Conservation (phyloP, 2,113 vertebrate species). For the Plecotus auritus region DNA sequence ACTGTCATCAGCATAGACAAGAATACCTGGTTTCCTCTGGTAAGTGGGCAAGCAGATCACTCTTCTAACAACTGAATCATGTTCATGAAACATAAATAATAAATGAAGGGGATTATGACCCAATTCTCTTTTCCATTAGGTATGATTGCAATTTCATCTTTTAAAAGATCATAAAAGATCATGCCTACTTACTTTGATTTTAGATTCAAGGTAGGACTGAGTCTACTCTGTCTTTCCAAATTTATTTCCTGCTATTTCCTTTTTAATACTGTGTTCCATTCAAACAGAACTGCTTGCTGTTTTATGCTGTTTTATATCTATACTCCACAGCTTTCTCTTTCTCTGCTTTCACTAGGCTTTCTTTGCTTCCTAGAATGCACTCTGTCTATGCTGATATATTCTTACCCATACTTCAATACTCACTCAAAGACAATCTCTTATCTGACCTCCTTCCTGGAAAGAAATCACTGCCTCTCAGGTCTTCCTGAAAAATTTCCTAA, state of each 20-base stretch:
- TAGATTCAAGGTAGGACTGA: background rate
- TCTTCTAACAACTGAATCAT: conserved; percentile 7
- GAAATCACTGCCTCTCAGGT: background rate
- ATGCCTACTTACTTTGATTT: conserved; percentile 20
- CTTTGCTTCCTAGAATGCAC: background rate
- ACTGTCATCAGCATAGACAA: background rate
- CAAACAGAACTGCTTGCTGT: background rate
- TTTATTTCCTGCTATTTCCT: conserved; percentile 7
- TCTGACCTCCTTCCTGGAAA: background rate
- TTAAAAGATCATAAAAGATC: conserved; percentile 2
- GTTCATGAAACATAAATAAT: conserved; percentile 10
- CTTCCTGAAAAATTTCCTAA: background rate
- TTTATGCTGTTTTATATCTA: background rate
- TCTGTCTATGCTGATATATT: background rate
- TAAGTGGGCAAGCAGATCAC: background rate
- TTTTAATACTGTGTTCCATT: background rate
- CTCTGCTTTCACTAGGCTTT: background rate
- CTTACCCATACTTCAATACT: background rate
- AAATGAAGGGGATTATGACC: background rate
- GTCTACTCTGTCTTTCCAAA: background rate
- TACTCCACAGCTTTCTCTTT: background rate
- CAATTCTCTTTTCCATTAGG: background rate
- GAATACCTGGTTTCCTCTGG: background rate
- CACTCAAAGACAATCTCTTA: background rate
- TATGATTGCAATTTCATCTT: conserved; percentile 24